These are phyloP conservation scores for Lasioglossum villosulum DNA, from an alignment of 2,888 invertebrate genomes.

Conservation along the genomic window DNA sequence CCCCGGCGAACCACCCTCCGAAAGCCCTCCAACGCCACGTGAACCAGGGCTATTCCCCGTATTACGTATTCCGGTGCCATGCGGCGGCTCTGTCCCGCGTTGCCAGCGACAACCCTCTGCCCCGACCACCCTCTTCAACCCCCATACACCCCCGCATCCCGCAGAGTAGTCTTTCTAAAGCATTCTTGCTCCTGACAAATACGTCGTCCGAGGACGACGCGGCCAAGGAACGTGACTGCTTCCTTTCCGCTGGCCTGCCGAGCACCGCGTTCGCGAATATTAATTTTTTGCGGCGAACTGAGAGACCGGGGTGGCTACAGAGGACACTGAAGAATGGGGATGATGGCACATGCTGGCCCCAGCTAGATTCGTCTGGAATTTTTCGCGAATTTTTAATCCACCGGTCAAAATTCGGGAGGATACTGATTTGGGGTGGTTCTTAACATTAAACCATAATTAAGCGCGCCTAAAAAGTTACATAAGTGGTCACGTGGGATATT, in stretches of 20 bases:
- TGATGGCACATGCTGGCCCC: not conserved
- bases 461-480: too few species aligned
- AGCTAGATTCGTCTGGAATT: not conserved
- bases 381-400: not conserved
- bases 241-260: conserved; percentile 39
- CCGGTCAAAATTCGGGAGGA: not conserved
- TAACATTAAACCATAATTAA: too few species aligned
- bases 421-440: not conserved
- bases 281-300: conserved; percentile 49
- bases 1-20: conserved; percentile 46
- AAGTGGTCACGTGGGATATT: too few species aligned
- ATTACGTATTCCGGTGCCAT: conserved; percentile 83
- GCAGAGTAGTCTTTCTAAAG: conserved; percentile 51
- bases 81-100: conserved; percentile 77
- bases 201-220: conserved; percentile 59
- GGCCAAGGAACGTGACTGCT: conserved; percentile 56
- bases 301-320: not conserved
- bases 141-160: conserved; percentile 55
- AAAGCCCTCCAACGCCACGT: conserved; percentile 54
- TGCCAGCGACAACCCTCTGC: conserved; percentile 74
- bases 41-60: conserved; percentile 74
- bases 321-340: not conserved
- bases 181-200: conserved; percentile 58
- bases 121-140: conserved; percentile 61
- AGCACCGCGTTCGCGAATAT: conserved; percentile 47